Base-by-base conservation (phyloP, 2,888 invertebrate genomes). In the Ischnura elegans region DNA sequence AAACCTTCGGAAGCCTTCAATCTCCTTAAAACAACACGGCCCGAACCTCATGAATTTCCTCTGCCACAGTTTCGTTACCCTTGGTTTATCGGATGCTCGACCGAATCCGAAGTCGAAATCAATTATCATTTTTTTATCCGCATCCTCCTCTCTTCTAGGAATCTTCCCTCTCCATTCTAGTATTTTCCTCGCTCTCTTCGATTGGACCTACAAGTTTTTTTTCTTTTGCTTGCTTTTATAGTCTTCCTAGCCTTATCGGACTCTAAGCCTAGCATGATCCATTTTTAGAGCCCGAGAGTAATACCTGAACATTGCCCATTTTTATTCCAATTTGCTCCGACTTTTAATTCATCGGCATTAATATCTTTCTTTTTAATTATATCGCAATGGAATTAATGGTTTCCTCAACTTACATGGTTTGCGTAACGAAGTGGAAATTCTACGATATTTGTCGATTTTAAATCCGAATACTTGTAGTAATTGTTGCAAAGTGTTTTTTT, bases 11-110 rank as follows among this genome's bases (percentile, higher is more conserved):
- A 66, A 43, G 61, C 51, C 51, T 43, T 66, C 55, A 36, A 36
- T 43, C 90, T 61, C 90, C 43, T 90, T 90, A 90, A 90, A 90
- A 90, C 90, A 90, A 90, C 90, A 90, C 36, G 76, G 36, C 61
- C 43, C 66, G 61, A 90, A 42, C 42, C 25, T n/a, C 43, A 21
- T 61, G 55, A 90, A 90, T 25, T n/a, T 10, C 90, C 43, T 90
- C 66, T 36, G n/a, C 90, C 36, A 36, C 36, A 43, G 42, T 90
- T 55, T 61, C 90, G 90, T 66, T 61, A 61, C 90, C 90, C 90
- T 61, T 61, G 90, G 90, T 90, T 90, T 55, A 61, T 43, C 43
- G 61, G 42, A n/a, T 66, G 43, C 43, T 66, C 43, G 43, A 55
- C 90, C 90, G 66, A 66, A 90, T 43, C 90, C n/a, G 45, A 61